A percentile compares a stretch with the other conserved stretches of the same genome.
These are phyloP conservation scores for Macrosiphum euphorbiae DNA, from an alignment of 2,888 invertebrate genomes.

Conservation along the genomic window DNA sequence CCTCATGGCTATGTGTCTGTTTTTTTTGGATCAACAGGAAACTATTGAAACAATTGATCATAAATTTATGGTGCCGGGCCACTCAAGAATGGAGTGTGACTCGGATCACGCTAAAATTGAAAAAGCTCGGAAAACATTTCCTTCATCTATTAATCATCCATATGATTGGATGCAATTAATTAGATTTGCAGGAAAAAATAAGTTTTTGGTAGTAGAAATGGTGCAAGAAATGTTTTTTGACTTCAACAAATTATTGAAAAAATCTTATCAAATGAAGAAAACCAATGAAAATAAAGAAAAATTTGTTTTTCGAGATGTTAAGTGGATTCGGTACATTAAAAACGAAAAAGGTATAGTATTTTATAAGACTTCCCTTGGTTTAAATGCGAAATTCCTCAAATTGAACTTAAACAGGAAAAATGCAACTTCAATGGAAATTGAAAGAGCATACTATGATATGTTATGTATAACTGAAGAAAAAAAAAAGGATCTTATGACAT, in stretches of 20 bases:
- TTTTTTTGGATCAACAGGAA: neutral
- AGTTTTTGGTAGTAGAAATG: neutral
- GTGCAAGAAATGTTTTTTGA: neutral
- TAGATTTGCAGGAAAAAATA: neutral
- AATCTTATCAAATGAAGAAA: no score
- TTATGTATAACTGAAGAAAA: no score
- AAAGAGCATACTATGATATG: no score
- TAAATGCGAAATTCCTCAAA: no score
- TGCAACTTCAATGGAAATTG: no score
- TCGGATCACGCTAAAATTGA: neutral
- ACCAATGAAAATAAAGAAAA: no score
- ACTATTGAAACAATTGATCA: neutral
- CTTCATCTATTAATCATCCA: conserved; percentile 8
- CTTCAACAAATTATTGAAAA: neutral
- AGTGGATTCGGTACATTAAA: no score
- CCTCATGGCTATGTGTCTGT: neutral
- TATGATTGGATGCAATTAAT: neutral
- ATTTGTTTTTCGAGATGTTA: no score
- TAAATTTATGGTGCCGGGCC: neutral
- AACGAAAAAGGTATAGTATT: no score
- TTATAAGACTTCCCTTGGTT: no score
- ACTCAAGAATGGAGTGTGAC: neutral
- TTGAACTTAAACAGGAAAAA: no score
- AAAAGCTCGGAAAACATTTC: neutral
- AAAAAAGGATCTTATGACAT: no score